phyloP scores from a whole-genome alignment of 2,888 invertebrate genomes.

The Limenitis camilla region DNA sequence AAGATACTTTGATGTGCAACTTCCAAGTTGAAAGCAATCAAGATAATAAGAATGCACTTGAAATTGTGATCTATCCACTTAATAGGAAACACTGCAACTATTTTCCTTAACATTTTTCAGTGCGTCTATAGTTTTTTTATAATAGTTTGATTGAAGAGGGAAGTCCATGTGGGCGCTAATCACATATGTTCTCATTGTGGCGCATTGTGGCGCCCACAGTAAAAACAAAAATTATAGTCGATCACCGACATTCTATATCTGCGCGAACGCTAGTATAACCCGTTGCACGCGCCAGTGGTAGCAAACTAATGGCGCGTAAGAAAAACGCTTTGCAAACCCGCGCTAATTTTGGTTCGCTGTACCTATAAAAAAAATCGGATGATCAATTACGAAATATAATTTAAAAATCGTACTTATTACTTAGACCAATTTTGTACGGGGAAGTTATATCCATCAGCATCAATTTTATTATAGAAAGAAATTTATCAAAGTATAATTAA shows the following conservation, averaged over 20 bases:
- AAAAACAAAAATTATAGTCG: slow-evolving; percentile 71
- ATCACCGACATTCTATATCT: slow-evolving; percentile 71
- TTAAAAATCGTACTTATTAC: no score
- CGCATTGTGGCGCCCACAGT: slow-evolving; percentile 16
- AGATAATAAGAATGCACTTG: background rate
- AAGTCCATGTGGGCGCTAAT: slow-evolving; percentile 17
- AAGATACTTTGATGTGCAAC: background rate
- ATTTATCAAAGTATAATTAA: no score
- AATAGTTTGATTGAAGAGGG: slow-evolving; percentile 7
- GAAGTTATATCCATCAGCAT: no score
- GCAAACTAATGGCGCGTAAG: slow-evolving; percentile 49
- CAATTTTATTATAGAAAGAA: no score
- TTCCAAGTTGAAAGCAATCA: no score
- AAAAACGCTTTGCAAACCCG: slow-evolving; percentile 28
- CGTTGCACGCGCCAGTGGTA: slow-evolving; percentile 70
- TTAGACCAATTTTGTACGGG: no score
- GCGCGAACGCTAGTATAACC: slow-evolving; percentile 63
- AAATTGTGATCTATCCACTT: no score
- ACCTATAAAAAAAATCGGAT: no score
- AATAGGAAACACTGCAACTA: background rate
- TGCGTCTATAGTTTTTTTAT: slow-evolving; percentile 2
- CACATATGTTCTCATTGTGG: slow-evolving; percentile 17
- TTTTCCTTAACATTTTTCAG: background rate
- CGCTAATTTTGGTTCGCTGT: background rate
- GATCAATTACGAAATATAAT: no score